Conservation (phyloP, 2,797 vertebrate species). For the Tenualosa thibaudeaui region DNA sequence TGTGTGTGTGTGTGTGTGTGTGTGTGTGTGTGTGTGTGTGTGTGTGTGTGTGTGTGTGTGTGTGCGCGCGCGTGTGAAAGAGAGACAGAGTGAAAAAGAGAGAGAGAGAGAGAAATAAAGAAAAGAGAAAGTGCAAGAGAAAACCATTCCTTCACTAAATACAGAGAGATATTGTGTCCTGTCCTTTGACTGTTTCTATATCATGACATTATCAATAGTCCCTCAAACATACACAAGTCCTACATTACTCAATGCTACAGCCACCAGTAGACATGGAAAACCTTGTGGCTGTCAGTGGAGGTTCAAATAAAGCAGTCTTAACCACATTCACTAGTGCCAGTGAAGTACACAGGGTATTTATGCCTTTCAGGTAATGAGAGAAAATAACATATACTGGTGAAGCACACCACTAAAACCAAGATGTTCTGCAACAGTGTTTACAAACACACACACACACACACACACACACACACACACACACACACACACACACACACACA, state of each 20-base stretch:
- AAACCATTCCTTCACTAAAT: neutral
- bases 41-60: neutral
- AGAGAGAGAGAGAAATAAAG: no score
- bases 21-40: neutral
- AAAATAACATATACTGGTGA: slow-evolving; percentile 57
- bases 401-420: slow-evolving; percentile 41
- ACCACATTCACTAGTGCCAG: slow-evolving; percentile 26
- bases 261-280: neutral
- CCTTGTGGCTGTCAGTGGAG: slow-evolving; percentile 25
- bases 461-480: neutral
- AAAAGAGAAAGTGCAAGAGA: no score
- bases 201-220: neutral
- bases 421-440: neutral
- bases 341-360: slow-evolving; percentile 55
- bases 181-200: neutral
- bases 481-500: neutral
- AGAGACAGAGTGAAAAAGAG: neutral
- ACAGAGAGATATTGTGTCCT: neutral
- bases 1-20: neutral
- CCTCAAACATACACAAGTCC: neutral
- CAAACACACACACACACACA: slow-evolving; percentile 1
- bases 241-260: neutral
- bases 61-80: neutral
- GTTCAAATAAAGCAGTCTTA: neutral
- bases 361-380: slow-evolving; percentile 57